Conservation (phyloP, 2,797 vertebrate species). For the Scomberomorus guttatus region DNA sequence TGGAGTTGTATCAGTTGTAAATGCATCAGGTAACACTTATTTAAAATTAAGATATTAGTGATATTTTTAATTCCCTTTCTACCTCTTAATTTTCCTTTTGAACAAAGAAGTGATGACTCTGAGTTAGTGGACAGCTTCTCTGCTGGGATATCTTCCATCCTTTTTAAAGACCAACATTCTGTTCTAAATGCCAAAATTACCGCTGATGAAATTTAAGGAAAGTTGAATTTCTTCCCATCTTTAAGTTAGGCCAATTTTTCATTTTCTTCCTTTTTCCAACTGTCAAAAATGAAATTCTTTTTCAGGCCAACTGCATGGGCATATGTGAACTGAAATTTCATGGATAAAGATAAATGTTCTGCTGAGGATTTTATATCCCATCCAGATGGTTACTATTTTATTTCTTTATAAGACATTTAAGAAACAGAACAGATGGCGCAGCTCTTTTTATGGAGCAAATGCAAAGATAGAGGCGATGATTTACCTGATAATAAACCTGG, state of each 20-base stretch:
- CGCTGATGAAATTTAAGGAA: neutral
- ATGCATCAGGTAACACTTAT: neutral
- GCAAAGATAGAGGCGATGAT: slow-evolving; percentile 15
- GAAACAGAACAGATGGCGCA: slow-evolving; percentile 61
- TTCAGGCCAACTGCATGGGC: neutral
- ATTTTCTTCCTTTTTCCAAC: neutral
- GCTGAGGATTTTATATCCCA: slow-evolving; percentile 47
- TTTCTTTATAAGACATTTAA: slow-evolving; percentile 55
- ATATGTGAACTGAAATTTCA: slow-evolving; percentile 5
- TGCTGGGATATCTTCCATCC: neutral
- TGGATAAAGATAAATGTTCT: slow-evolving; percentile 65
- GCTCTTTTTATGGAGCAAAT: slow-evolving; percentile 40
- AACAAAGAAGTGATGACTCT: neutral
- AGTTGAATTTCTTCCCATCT: slow-evolving; percentile 8
- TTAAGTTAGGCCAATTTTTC: neutral
- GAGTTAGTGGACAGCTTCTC: neutral
- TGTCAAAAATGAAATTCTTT: neutral
- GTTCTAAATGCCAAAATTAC: neutral
- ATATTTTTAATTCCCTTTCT: neutral
- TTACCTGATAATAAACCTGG: slow-evolving; percentile 21
- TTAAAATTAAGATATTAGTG: neutral
- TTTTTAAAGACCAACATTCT: neutral
- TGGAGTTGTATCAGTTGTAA: neutral
- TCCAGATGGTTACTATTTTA: slow-evolving; percentile 67
- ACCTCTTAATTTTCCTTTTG: neutral